Base-by-base conservation (phyloP, 2,888 invertebrate genomes). In the Pycnomerus fuliginosus region DNA sequence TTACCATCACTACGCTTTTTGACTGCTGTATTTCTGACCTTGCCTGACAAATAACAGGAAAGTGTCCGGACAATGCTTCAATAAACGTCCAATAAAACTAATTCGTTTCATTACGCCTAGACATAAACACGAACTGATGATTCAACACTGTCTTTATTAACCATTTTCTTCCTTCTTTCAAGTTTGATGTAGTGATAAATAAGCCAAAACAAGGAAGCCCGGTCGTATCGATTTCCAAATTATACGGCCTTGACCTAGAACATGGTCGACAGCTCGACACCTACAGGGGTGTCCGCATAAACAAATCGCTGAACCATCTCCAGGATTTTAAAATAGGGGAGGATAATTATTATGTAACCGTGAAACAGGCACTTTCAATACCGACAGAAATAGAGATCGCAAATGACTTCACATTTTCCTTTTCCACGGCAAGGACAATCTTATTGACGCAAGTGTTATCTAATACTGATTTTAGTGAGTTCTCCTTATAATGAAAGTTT, bases 1-100 rank as follows among this genome's bases (percentile, higher is more conserved):
- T 17, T n/a, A 15, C 27, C 22, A 16, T 36, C 14, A 30, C 16
- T n/a, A n/a, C n/a, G n/a, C n/a, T n/a, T n/a, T 51, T 55, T 56
- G 58, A 43, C 53, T 44, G 48, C 56, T 56, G 50, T 49, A 55
- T 46, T 51, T 48, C 45, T 57, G 60, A 58, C 60, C 60, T 60
- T 60, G 58, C 25, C 50, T 39, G 47, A 56, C 16, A 37, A 37
- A 27, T 28, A 56, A 58, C 56, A 55, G 55, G 55, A 60, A 59
- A 54, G 52, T 46, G 52, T 50, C 52, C 48, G 52, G 40, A 58
- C 54, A 58, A 55, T 56, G 50, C 45, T 48, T 54, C 42, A 43
- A 49, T 48, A 44, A 55, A 32, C 47, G 42, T 35, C 34, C 48
- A 45, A 50, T 48, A 49, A 50, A 45, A 37, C 48, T 51, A 49